Conservation (phyloP, 2,113 vertebrate genomes). For the Synodontis membranacea region DNA sequence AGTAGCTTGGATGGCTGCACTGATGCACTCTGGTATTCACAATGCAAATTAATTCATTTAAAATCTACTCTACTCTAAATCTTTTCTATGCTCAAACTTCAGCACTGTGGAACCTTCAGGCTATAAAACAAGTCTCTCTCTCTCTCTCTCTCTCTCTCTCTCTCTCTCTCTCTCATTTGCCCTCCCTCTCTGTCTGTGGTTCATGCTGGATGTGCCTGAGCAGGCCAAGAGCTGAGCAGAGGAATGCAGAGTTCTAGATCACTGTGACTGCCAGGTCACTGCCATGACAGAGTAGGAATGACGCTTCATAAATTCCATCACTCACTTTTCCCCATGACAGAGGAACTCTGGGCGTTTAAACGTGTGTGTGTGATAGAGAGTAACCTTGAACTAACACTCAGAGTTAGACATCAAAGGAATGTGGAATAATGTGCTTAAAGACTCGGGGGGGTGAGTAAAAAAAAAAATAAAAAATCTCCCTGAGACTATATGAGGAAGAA, state of each 20-base stretch:
- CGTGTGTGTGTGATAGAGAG: constrained; percentile 7
- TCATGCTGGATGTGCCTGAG: constrained; percentile 34
- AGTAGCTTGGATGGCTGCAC: background rate
- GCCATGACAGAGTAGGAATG: constrained; percentile 30
- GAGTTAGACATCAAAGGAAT: constrained; percentile 18
- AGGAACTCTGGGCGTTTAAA: constrained; percentile 6
- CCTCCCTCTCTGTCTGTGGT: background rate
- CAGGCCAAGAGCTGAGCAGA: constrained; percentile 12
- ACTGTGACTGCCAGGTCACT: constrained; percentile 29
- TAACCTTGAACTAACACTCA: constrained; percentile 15
- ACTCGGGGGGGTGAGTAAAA: background rate
- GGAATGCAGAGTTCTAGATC: constrained; percentile 23
- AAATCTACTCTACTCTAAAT: too few species aligned
- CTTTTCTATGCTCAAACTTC: background rate
- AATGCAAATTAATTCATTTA: background rate
- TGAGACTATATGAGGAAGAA: background rate
- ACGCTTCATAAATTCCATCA: constrained; percentile 20
- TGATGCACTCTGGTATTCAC: background rate
- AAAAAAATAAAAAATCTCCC: too few species aligned
- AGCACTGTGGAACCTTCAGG: background rate
- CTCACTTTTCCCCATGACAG: constrained; percentile 21
- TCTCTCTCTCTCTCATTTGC: background rate
- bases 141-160: constrained; percentile 4
- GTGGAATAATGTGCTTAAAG: background rate
- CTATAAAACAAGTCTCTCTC: constrained; percentile 10